Evolutionary conservation across 2,888 invertebrate species (phyloP), one percentile per base, ranked within the genome.

Genomic region (Andricus curvator): DNA sequence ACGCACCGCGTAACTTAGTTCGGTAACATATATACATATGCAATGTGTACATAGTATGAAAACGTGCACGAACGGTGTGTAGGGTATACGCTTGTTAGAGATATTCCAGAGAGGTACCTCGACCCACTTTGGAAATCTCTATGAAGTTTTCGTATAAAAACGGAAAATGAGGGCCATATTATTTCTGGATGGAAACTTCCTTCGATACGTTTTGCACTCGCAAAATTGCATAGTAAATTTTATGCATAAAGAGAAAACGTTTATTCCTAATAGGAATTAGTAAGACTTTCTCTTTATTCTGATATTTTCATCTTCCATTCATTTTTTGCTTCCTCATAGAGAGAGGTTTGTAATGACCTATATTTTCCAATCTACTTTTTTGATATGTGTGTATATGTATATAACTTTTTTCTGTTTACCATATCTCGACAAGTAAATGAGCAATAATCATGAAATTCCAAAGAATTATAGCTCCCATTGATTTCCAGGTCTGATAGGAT

Each of bases 1-100:
- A 84, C 79, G 81, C 81, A 80, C 78, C 78, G 82, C 78, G 79
- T 81, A 84, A 84, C 81, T 80, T 82, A 81, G 82, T 84, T 66
- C 78, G 81, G 78, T 77, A 78, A 78, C 80, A 82, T 78, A 80
- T 81, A 77, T 17, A 15, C 15, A 44, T 51, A 44, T 70, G 48
- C 29, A 70, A 29, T 48, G 8, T 70, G 20, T 70, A 25, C 80
- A 81, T 78, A 81, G 77, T 84, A 84, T 84, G 81, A 79, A 80
- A 68, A 81, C 81, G 84, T 80, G 82, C 80, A 25, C 51, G 80
- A 81, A 78, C 78, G 29, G 78, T 78, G 78, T 79, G 65, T 33
- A 9, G 37, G 78, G 77, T 78, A 77, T 78, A 74, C 44, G 78
- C 80, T 81, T 81, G 83, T 81, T 81, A 81, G 79, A 84, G 80